A percentile compares a stretch with the other conserved stretches of the same genome.
Evolutionary conservation across 2,888 invertebrate genomes (phyloP).

Genomic region (Malthinus flaveolus): DNA sequence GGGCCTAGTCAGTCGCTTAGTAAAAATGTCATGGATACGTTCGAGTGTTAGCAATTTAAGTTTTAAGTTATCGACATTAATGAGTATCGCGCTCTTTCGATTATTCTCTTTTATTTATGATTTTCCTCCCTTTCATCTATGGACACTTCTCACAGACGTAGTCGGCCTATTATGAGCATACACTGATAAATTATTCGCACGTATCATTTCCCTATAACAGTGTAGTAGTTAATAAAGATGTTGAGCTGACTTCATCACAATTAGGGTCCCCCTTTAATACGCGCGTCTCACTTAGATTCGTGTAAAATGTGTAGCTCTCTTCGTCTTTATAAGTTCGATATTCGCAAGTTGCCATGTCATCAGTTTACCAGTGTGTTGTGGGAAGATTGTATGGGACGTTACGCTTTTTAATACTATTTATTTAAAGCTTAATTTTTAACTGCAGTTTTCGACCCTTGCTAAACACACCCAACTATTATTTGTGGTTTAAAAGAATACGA

Average conservation of each 20-base stretch:
- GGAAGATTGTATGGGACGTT: conserved; percentile 40
- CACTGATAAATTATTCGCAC: conserved; percentile 10
- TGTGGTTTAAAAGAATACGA: too few species aligned
- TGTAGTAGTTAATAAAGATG: conserved; percentile 43
- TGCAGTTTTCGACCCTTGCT: conserved; percentile 1
- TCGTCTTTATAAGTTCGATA: conserved; percentile 42
- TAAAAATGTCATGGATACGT: too few species aligned
- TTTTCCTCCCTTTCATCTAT: too few species aligned
- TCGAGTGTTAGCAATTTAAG: too few species aligned
- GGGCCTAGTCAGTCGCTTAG: too few species aligned
- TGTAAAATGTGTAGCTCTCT: conserved; percentile 26
- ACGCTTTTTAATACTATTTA: conserved; percentile 23
- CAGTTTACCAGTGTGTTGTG: conserved; percentile 43
- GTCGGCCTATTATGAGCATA: not conserved
- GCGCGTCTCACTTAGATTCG: conserved; percentile 28
- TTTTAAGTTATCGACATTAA: too few species aligned
- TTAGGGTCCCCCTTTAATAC: conserved; percentile 36
- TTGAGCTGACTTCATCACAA: conserved; percentile 44
- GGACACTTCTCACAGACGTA: too few species aligned
- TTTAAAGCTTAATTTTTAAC: not conserved
- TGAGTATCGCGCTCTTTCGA: too few species aligned
- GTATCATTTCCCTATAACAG: conserved; percentile 25
- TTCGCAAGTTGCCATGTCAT: conserved; percentile 52
- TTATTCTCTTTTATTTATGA: too few species aligned
- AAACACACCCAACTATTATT: too few species aligned